A percentile compares a stretch with the other conserved stretches of the same genome.
phyloP scores from a whole-genome alignment of 2,888 invertebrate genomes.

The Campaea margaritaria region DNA sequence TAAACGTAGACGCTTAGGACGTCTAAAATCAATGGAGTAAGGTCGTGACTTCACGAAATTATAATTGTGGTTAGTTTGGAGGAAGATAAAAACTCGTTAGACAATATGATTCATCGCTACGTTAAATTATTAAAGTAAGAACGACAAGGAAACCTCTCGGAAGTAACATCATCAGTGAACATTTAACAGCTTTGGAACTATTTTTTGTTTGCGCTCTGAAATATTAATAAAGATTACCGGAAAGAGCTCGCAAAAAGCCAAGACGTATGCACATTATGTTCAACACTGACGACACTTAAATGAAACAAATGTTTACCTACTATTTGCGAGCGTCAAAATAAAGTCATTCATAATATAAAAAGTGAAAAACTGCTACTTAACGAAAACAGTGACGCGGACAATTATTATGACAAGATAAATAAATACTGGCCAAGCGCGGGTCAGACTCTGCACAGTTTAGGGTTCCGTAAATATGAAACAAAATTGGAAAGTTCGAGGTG shows the following conservation, averaged over 20 bases:
- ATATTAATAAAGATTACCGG: conserved; percentile 29
- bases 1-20: conserved; percentile 24
- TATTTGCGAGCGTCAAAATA: no score
- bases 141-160: conserved; percentile 57
- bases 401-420: no score
- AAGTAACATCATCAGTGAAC: conserved; percentile 47
- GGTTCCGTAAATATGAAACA: no score
- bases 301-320: no score
- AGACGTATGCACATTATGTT: no score
- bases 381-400: no score
- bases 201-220: conserved; percentile 28
- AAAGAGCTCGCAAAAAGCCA: conserved; percentile 18
- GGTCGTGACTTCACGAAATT: conserved; percentile 38
- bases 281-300: no score
- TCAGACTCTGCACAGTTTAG: no score
- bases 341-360: no score
- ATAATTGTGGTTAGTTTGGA: conserved; percentile 31
- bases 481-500: no score
- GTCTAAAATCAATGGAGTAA: conserved; percentile 25
- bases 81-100: conserved; percentile 36
- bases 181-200: conserved; percentile 26
- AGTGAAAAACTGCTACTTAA: no score
- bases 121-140: conserved; percentile 24
- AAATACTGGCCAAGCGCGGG: no score
- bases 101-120: conserved; percentile 36